These are phyloP conservation scores for Holcopasites calliopsidis DNA, from an alignment of 1,140 invertebrate species.

Conservation along the genomic window DNA sequence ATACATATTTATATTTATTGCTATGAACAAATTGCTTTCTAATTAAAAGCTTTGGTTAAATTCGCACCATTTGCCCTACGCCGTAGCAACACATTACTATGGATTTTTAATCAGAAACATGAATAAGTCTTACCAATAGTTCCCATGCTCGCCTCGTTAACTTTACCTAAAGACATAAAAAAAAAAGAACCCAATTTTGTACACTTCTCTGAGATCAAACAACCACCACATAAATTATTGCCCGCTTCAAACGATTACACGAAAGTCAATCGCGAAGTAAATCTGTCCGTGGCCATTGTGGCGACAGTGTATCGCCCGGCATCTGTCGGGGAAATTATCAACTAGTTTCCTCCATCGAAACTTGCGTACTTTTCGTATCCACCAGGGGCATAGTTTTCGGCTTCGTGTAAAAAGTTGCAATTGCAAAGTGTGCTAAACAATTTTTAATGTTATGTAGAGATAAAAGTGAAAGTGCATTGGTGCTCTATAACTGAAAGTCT, in stretches of 20 bases:
- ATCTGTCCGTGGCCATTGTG: no score
- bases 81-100: no score
- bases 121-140: no score
- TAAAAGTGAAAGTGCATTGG: neutral
- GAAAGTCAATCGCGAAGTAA: no score
- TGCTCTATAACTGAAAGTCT: no score
- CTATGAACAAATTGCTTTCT: neutral
- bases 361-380: neutral
- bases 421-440: neutral
- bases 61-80: neutral
- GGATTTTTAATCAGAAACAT: no score
- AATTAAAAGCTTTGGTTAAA: neutral
- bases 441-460: neutral
- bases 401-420: neutral
- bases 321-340: conserved; percentile 10
- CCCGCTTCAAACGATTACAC: neutral
- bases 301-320: conserved; percentile 15
- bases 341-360: conserved; percentile 14
- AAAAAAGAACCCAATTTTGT: no score
- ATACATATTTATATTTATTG: neutral
- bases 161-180: no score
- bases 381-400: neutral
- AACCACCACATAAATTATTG: neutral
- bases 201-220: neutral
- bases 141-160: no score